Evolutionary conservation across 2,797 vertebrate genomes (phyloP).

Genomic region (Myotis vivesi): DNA sequence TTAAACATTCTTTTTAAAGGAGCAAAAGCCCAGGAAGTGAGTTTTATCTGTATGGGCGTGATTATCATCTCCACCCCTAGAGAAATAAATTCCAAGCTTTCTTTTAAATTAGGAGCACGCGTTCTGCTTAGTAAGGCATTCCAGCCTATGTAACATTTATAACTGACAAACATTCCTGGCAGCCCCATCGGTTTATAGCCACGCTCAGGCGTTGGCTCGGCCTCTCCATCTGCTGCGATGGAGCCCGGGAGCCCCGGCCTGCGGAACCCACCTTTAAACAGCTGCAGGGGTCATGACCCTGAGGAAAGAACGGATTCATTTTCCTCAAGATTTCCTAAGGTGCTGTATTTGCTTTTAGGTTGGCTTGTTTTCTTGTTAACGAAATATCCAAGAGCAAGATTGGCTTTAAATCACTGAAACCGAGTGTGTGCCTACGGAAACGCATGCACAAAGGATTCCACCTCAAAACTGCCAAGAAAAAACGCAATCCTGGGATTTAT

Average conservation of each 20-base stretch:
- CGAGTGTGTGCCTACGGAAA: neutral
- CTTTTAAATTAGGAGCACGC: neutral
- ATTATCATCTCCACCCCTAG: neutral
- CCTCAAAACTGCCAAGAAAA: neutral
- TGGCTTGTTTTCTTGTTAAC: neutral
- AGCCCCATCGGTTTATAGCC: neutral
- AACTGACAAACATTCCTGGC: neutral
- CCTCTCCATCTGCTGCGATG: neutral
- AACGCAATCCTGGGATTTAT: neutral
- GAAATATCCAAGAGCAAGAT: neutral
- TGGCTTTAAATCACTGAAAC: neutral
- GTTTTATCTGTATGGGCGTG: neutral
- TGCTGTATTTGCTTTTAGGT: neutral
- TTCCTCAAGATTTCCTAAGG: neutral
- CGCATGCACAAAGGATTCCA: neutral
- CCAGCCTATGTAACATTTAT: neutral
- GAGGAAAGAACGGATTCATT: neutral
- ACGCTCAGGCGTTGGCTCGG: neutral
- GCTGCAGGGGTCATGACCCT: conserved; percentile 36
- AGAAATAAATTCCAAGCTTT: neutral
- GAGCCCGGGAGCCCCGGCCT: neutral
- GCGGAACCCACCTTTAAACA: conserved; percentile 33
- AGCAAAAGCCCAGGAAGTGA: neutral
- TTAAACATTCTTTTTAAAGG: neutral
- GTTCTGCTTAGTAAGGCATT: neutral